Percentiles rank a stretch among this genome's conserved stretches.
Conservation (phyloP, 2,113 vertebrate genomes). For the Lontra canadensis region DNA sequence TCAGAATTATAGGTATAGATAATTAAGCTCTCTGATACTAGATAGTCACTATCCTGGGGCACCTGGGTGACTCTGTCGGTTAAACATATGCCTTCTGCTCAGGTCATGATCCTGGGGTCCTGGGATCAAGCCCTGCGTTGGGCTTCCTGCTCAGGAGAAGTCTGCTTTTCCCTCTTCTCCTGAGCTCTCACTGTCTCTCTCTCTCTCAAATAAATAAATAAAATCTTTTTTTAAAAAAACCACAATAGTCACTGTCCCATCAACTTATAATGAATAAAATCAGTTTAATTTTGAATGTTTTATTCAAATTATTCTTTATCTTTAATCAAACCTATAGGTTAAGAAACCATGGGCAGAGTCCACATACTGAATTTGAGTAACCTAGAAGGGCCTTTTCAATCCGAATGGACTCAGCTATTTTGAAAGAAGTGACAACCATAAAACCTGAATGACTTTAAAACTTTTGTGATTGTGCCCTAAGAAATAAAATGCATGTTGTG, state of each 20-base stretch:
- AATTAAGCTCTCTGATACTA: background rate
- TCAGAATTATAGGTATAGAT: background rate
- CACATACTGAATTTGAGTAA: background rate
- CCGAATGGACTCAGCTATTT: background rate
- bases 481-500: background rate
- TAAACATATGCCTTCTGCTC: background rate
- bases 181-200: background rate
- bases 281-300: background rate
- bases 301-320: background rate
- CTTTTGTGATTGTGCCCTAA: background rate
- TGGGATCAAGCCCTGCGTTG: background rate
- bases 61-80: background rate
- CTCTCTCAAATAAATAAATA: background rate
- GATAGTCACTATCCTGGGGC: background rate
- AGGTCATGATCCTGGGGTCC: background rate
- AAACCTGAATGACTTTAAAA: background rate
- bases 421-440: background rate
- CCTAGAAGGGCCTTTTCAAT: background rate
- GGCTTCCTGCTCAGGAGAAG: background rate
- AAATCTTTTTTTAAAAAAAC: background rate
- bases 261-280: background rate
- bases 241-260: background rate
- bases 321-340: background rate
- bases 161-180: background rate
- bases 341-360: background rate